These are phyloP conservation scores for Octodon degus DNA, from an alignment of 2,113 vertebrate genomes.

Conservation along the genomic window DNA sequence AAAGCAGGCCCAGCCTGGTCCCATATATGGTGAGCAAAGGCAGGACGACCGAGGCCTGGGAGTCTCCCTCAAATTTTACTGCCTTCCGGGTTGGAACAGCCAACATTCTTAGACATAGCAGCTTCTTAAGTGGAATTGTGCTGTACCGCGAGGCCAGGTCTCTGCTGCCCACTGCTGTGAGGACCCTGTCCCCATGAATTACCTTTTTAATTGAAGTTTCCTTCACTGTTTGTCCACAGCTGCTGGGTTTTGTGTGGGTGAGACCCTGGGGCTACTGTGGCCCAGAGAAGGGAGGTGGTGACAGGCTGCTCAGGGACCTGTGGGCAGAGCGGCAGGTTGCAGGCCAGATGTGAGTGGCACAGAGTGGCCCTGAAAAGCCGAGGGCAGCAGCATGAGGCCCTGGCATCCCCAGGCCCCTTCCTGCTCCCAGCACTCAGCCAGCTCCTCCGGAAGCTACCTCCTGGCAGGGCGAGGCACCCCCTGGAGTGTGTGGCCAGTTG, in stretches of 20 bases:
- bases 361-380: background rate
- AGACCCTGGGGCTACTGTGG: background rate
- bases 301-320: background rate
- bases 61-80: background rate
- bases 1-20: background rate
- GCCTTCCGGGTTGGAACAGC: too few species aligned
- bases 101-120: background rate
- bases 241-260: background rate
- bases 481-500: background rate
- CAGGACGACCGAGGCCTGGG: background rate
- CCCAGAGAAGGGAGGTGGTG: background rate
- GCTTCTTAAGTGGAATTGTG: too few species aligned
- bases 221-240: background rate
- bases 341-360: background rate
- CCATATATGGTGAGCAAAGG: background rate
- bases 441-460: background rate
- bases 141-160: background rate
- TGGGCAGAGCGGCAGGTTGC: background rate
- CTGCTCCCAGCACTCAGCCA: background rate
- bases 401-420: background rate
- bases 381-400: background rate
- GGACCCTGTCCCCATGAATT: rapidly evolving
- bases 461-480: background rate
- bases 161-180: rapidly evolving
- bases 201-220: background rate